phyloP scores from a whole-genome alignment of 2,113 vertebrate species.

The Salvator merianae region DNA sequence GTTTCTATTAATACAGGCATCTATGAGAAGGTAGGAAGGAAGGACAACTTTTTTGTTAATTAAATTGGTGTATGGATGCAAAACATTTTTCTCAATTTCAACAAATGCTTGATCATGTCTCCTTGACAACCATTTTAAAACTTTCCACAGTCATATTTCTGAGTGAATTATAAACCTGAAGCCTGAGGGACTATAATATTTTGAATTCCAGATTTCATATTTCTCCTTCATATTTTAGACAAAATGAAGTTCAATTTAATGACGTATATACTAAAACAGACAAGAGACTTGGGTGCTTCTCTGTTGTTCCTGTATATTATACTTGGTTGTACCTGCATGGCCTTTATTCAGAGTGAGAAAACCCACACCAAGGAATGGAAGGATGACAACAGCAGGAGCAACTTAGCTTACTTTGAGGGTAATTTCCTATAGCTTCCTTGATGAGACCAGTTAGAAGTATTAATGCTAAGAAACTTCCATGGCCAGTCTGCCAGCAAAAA shows the following conservation, averaged over 20 bases:
- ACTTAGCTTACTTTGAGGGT: too few relatives aligned
- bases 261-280: background rate
- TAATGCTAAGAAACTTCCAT: too few relatives aligned
- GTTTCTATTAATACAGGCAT: constrained; percentile 66
- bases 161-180: constrained; percentile 44
- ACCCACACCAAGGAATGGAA: too few relatives aligned
- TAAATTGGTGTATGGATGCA: constrained; percentile 61
- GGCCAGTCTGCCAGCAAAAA: too few relatives aligned
- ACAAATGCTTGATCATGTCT: constrained; percentile 52
- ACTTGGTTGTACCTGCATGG: too few relatives aligned
- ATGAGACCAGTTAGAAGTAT: too few relatives aligned
- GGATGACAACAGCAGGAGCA: too few relatives aligned
- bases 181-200: constrained; percentile 14
- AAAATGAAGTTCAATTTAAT: constrained; percentile 1
- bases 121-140: constrained; percentile 49
- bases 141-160: constrained; percentile 17
- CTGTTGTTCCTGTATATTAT: background rate
- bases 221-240: constrained; percentile 19
- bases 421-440: too few relatives aligned
- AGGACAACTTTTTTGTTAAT: constrained; percentile 65
- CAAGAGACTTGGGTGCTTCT: constrained; percentile 4
- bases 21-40: constrained; percentile 60
- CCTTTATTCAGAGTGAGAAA: too few relatives aligned
- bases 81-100: constrained; percentile 46
- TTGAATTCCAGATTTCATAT: constrained; percentile 33